Conservation (phyloP, 2,888 invertebrate species). For the Digitonthophagus gazella region DNA sequence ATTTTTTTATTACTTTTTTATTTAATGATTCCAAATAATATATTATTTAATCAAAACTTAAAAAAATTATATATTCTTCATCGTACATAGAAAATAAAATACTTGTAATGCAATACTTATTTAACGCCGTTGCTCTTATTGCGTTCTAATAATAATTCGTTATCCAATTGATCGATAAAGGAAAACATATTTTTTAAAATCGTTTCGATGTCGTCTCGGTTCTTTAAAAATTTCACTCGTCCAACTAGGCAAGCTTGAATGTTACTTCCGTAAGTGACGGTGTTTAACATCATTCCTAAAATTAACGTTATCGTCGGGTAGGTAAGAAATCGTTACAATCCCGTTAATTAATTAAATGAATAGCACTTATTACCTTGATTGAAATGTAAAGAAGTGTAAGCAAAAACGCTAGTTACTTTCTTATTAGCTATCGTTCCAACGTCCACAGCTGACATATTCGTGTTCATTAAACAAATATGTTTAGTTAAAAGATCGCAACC, state of each 20-base stretch:
- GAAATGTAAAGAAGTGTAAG: constrained; percentile 5
- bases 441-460: constrained; percentile 6
- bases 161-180: constrained; percentile 9
- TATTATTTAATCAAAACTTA: too few species aligned
- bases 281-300: constrained; percentile 15
- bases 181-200: constrained; percentile 20
- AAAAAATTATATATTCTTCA: too few species aligned
- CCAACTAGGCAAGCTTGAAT: constrained; percentile 17
- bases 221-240: constrained; percentile 15
- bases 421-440: neutral
- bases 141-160: constrained; percentile 6
- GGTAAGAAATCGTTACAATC: too few species aligned
- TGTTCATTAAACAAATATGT: constrained; percentile 4
- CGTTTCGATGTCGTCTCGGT: constrained; percentile 12
- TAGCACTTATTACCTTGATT: neutral
- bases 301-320: too few species aligned
- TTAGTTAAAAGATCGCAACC: neutral
- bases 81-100: too few species aligned
- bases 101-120: too few species aligned
- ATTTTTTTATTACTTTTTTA: too few species aligned
- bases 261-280: constrained; percentile 14
- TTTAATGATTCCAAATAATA: too few species aligned
- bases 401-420: neutral
- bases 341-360: too few species aligned
- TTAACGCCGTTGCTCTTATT: neutral